phyloP scores from a whole-genome alignment of 1,140 invertebrate species.

The Sinella curviseta region DNA sequence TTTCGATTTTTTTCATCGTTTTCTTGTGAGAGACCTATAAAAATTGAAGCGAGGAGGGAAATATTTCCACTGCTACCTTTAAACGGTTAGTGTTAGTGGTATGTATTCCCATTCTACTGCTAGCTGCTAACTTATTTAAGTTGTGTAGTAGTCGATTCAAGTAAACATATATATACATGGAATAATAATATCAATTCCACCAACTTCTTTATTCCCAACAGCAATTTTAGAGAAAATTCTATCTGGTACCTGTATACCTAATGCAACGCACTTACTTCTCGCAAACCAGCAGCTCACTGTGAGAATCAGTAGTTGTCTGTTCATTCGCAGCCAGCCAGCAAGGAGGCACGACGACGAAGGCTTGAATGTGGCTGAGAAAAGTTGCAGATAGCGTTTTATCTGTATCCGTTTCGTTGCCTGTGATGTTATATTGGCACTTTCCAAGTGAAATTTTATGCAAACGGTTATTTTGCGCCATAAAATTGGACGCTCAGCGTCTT shows the following conservation, averaged over 20 bases:
- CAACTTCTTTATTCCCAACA: slow-evolving; percentile 17
- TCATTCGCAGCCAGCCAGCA: background rate
- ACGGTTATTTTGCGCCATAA: slow-evolving; percentile 17
- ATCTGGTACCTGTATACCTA: background rate
- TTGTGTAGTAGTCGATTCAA: background rate
- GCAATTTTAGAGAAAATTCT: background rate
- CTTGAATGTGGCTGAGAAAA: background rate
- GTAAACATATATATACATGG: background rate
- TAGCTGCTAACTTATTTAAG: slow-evolving; percentile 6
- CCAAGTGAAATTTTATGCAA: slow-evolving; percentile 27
- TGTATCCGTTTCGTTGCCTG: background rate
- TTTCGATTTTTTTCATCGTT: background rate
- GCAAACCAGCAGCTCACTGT: background rate
- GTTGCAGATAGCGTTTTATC: background rate
- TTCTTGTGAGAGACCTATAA: background rate
- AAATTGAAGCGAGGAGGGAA: background rate
- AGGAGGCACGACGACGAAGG: background rate
- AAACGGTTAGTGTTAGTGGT: background rate
- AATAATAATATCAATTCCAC: background rate
- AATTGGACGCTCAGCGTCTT: background rate
- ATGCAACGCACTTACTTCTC: background rate
- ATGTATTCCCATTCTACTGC: no score
- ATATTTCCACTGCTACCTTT: background rate
- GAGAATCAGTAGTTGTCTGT: background rate
- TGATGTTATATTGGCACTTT: slow-evolving; percentile 1